Evolutionary conservation across 2,888 invertebrate species (phyloP), one percentile per base, ranked within the genome.

Genomic region (Tanypteryx hageni): DNA sequence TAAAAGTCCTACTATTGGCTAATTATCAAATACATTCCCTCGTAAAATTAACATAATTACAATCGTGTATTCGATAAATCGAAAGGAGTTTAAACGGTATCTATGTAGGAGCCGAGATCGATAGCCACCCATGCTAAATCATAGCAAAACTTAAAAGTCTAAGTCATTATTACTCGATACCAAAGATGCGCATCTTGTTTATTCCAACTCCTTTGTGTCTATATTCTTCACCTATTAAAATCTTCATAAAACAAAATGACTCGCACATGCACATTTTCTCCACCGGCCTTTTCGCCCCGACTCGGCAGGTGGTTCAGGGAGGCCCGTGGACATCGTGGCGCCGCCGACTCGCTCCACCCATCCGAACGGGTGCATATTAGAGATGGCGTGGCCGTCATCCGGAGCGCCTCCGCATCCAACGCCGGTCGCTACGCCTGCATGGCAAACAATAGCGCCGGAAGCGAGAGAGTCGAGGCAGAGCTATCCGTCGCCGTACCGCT

Each of bases 401-500:
- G 89, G 31, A 89, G 92, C 89, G 93, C 93, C 16, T 93, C 93
- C 89, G 93, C 93, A n/a, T 92, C 92, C 92, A 94, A 94, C 92
- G 93, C 93, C 11, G 94, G 94, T 10, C 92, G 92, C 10, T 94
- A 94, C 93, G 93, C 93, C 27, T 94, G 94, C 92, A 92, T 93
- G 85, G 93, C 93, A 81, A 94, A 94, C 93, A 94, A 93, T 93
- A 93, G 93, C n/a, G 93, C 92, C 68, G 93, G 93, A 93, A 76
- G 95, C 93, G 96, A 96, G 94, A 95, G 95, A 22, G 94, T 96
- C 92, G 96, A 96, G 94, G 95, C 96, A 81, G 95, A 96, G 93
- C 94, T 96, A 92, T 95, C 95, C 27, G 95, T 95, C 92, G 95
- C 95, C 61, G 95, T 95, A 31, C 94, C 95, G 16, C 94, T 95